Evolutionary conservation across 2,113 vertebrate species (phyloP), one percentile per base, ranked within the genome.

Genomic region (Serilophus lunatus): DNA sequence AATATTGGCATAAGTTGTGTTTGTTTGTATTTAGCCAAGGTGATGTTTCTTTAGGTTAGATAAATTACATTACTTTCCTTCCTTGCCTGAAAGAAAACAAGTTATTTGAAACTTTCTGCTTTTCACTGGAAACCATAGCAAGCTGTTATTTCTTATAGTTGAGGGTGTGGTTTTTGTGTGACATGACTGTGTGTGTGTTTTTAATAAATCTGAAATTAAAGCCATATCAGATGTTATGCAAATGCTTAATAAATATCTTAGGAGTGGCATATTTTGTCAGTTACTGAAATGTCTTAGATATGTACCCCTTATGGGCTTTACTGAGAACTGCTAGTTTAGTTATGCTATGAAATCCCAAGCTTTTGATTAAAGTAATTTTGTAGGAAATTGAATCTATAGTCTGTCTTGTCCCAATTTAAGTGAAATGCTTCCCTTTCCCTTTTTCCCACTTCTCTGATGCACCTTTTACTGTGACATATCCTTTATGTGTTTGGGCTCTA

Each of bases 201-300:
- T 93, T 78, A 93, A 85, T 56, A 57, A 92, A 81, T 96, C 74
- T 94, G 64, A 95, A 95, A 93, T 90, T 56, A 90, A 93, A 92
- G 72, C 71, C 26, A 6, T 92, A 65, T 91, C 77, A 90, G 70
- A 83, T 77, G 42, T 59, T 77, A 78, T 77, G 82, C 68, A 92
- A 74, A 93, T 90, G n/a, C 13, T 69, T 78, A 85, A 87, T 82
- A 77, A 40, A 86, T 80, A 61, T 76, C 78, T 96, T 68, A 49
- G 20, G 86, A 92, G 71, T 56, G 69, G n/a, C 53, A 23, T 84
- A 65, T 92, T 96, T 82, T 74, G 33, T 25, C 60, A 82, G 87
- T 90, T 88, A 70, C 20, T 80, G 42, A 87, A 86, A 71, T 91
- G 53, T 59, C 31, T 65, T 57, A 33, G 40, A 25, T 76, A 25